phyloP scores from a whole-genome alignment of 2,888 invertebrate genomes.

The Aphidoletes aphidimyza region DNA sequence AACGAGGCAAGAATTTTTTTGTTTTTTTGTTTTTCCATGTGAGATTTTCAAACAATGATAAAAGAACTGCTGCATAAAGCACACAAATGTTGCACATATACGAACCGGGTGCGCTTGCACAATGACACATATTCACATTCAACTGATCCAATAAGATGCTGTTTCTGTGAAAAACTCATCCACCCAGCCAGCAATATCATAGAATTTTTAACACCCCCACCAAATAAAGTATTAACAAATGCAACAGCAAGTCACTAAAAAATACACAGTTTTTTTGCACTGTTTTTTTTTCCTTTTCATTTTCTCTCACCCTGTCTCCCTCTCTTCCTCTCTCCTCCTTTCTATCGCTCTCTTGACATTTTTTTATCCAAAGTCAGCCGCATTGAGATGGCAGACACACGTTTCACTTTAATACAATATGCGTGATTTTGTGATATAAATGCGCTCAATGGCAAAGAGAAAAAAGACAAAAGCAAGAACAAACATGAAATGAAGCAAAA shows the following conservation, averaged over 20 bases:
- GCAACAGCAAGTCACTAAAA: conserved; percentile 1
- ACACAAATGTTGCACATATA: neutral
- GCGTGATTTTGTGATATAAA: conserved; percentile 45
- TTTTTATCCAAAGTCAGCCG: neutral
- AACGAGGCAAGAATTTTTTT: conserved; percentile 21
- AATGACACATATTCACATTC: neutral
- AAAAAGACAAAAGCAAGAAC: conserved; percentile 23
- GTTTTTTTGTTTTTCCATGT: too few relatives aligned
- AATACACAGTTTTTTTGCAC: conserved; percentile 18
- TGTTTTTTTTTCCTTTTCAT: neutral
- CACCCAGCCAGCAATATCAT: neutral
- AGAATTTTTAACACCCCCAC: conserved; percentile 2
- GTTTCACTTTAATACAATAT: conserved; percentile 14
- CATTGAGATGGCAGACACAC: conserved; percentile 43
- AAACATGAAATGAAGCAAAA: neutral
- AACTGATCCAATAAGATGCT: neutral
- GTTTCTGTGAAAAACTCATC: neutral
- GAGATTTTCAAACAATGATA: too few relatives aligned
- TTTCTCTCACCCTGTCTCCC: neutral
- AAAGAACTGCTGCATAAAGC: neutral
- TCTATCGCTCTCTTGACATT: neutral
- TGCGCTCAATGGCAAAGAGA: neutral
- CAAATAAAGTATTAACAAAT: neutral
- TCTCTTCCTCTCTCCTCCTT: neutral
- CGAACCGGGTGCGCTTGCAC: neutral